Conservation (phyloP, 2,113 vertebrate genomes). For the Onychostruthus taczanowskii region DNA sequence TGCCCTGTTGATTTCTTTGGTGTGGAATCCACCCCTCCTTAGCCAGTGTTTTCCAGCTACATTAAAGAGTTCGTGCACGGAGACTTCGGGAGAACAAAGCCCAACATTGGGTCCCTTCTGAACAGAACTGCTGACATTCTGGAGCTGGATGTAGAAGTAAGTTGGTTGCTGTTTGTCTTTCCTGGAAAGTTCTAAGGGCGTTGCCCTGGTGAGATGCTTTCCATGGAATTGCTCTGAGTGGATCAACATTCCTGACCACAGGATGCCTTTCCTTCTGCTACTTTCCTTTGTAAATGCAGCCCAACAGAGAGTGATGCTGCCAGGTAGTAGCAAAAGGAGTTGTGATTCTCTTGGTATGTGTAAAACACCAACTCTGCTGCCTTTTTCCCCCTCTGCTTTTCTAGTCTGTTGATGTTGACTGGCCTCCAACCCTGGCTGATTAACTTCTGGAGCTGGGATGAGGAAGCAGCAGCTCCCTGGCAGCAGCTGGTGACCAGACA, state of each 20-base stretch:
- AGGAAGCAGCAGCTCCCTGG: not conserved
- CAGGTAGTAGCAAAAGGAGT: not conserved
- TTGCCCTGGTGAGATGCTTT: not conserved
- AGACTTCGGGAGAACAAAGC: conserved; percentile 95
- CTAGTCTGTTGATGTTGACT: conserved; percentile 96
- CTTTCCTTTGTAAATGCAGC: not conserved
- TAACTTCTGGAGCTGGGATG: conserved; percentile 43
- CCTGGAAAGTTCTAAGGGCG: not conserved
- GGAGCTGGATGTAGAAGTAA: conserved; percentile 95
- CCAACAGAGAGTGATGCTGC: not conserved
- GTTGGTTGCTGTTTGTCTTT: not conserved
- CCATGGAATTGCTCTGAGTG: not conserved
- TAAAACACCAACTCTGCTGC: not conserved
- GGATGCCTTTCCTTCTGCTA: not conserved
- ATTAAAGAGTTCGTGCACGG: conserved; percentile 98
- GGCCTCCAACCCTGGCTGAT: conserved; percentile 89
- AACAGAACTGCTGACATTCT: conserved; percentile 89
- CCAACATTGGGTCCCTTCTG: conserved; percentile 89
- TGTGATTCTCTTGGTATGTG: not conserved
- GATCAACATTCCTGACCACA: not conserved
- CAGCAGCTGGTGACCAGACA: not conserved
- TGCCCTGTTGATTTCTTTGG: not conserved
- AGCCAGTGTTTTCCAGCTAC: conserved; percentile 79
- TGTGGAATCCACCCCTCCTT: conserved; percentile 64
- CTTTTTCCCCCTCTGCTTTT: not conserved